Evolutionary conservation across 2,888 invertebrate genomes (phyloP).

Genomic region (Pyrgus malvae): DNA sequence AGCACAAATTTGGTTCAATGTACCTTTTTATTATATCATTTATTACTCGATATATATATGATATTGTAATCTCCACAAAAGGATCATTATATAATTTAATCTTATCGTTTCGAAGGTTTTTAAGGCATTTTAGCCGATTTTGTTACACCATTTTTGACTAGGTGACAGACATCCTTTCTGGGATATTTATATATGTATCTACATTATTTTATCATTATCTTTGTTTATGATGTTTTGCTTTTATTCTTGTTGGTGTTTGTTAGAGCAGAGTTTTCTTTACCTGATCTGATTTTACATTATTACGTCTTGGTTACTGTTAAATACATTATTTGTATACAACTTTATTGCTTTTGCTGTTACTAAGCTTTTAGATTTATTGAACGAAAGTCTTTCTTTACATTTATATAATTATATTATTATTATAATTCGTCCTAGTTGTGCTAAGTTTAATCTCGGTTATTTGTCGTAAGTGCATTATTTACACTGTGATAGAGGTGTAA

Average conservation of each 20-base stretch:
- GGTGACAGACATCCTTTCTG: neutral
- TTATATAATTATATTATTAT: constrained; percentile 8
- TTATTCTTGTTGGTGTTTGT: constrained; percentile 54
- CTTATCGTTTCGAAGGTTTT: too few species aligned
- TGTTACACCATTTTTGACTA: neutral
- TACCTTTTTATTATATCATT: constrained; percentile 11
- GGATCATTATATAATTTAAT: too few species aligned
- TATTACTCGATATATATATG: too few species aligned
- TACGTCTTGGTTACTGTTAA: constrained; percentile 44
- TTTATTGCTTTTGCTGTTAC: constrained; percentile 40
- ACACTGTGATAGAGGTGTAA: constrained; percentile 81
- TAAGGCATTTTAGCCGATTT: neutral
- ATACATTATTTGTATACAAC: constrained; percentile 45
- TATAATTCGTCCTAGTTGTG: constrained; percentile 52
- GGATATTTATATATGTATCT: constrained; percentile 6
- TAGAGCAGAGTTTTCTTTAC: constrained; percentile 37
- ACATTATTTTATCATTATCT: neutral
- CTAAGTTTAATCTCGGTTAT: constrained; percentile 50
- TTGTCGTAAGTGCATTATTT: constrained; percentile 78
- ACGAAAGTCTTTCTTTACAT: constrained; percentile 40
- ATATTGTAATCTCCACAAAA: too few species aligned
- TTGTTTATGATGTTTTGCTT: constrained; percentile 36
- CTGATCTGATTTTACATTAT: constrained; percentile 40
- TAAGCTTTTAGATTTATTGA: constrained; percentile 34
- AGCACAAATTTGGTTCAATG: constrained; percentile 22